Base-by-base conservation (phyloP, 2,797 vertebrate species). In the Crypturellus tataupa region DNA sequence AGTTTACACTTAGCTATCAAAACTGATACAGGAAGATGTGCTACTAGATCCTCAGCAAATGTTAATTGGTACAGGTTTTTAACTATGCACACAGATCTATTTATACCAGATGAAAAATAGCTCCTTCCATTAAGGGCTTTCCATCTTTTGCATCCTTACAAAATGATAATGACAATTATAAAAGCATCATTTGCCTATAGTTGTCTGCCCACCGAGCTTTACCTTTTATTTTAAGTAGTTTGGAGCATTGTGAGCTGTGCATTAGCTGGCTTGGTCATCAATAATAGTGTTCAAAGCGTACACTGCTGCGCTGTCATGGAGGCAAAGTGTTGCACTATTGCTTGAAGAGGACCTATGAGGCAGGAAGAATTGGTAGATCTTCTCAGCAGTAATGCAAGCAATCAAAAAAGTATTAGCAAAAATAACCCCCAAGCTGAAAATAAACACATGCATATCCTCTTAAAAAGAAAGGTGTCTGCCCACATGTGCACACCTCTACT, bases 1-100 rank as follows among this genome's bases (percentile, higher is more conserved):
- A 29, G 42, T 83, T 95, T 94, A 90, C 19, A 72, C 0, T 80
- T 59, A 92, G 35, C 85, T 95, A 81, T 84, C 87, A 91, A 75
- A 89, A 53, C 69, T 69, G 70, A n/a, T 37, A 42, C 40, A 85
- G 55, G 37, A 80, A 65, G 80, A 51, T 85, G 46, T 78, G 60
- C 86, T 92, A 80, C 88, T 42, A 65, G 53, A 76, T 78, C 55
- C 29, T 17, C 53, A 37, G 33, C 14, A 39, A 40, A 18, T 65
- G 39, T 89, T 69, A 87, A 51, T 14, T 46, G 37, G 4, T 69
- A 82, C 19, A 27, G 21, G 79, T 82, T 39, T 85, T 33, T 69
- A 35, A 80, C 69, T 62, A 3, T 69, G 79, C 70, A 90, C 85
- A 64, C 0, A 65, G 35, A 20, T 31, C 75, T 44, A 65, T 72